These are phyloP conservation scores for Callipepla squamata DNA, from an alignment of 2,113 vertebrate species.

Conservation along the genomic window DNA sequence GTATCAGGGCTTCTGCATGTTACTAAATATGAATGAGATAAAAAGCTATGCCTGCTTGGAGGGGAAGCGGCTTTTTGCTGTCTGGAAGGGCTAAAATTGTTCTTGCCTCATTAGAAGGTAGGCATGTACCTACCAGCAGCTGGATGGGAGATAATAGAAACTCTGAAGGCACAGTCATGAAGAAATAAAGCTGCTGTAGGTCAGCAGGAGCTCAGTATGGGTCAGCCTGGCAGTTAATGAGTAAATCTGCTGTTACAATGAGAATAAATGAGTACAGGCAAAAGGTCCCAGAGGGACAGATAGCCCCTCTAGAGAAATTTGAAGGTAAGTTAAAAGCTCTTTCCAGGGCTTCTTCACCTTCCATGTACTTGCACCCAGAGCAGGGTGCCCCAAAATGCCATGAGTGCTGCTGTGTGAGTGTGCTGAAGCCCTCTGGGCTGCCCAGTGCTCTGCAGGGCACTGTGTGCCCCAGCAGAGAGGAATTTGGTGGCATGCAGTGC, in stretches of 20 bases:
- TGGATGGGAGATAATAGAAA: not conserved
- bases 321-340: not conserved
- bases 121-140: not conserved
- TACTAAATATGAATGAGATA: not conserved
- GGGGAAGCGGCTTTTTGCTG: not conserved
- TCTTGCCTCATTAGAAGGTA: not conserved
- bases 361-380: not conserved
- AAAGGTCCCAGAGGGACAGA: not conserved
- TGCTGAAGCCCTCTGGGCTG: not conserved
- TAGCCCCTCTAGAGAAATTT: not conserved
- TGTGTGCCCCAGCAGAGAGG: rapidly evolving
- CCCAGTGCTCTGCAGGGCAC: not conserved
- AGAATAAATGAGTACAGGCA: conserved; percentile 12
- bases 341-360: not conserved
- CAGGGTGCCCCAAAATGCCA: no score
- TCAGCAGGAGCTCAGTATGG: not conserved
- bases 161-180: not conserved
- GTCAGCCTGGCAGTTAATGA: conserved; percentile 21
- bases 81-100: not conserved
- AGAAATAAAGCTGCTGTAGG: not conserved
- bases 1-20: not conserved
- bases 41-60: not conserved
- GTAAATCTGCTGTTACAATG: conserved; percentile 14
- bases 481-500: rapidly evolving
- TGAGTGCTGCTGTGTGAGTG: no score